Base-by-base conservation (phyloP, 1,140 invertebrate species). In the Drosophila carrolli region DNA sequence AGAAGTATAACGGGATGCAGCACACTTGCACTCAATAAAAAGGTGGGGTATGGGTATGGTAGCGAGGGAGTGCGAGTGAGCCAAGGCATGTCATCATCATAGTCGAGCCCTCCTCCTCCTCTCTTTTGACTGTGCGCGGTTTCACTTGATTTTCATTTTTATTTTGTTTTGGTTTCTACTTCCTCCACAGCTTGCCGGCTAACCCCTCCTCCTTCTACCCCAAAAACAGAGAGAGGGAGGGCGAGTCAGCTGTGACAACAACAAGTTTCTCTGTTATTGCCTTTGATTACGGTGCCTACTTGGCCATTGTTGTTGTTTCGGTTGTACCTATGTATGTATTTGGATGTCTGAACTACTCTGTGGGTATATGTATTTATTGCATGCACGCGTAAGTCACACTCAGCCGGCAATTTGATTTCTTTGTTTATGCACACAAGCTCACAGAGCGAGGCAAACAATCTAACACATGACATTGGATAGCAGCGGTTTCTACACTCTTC, bases 251-350 rank as follows among this genome's bases (percentile, higher is more conserved):
- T 78, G 75, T 77, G 74, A 77, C 73, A 77, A 77, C 74, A 77
- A 77, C 75, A 77, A 77, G 74, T 77, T 77, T 77, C 50, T 68
- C 74, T 77, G 62, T 72, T 77, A 77, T 77, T 54, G 75, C 75
- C 75, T 68, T 77, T 78, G 74, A 78, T 77, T 78, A 70, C 74
- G 74, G 73, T 77, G 75, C 75, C 73, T 76, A 76, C 73, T 76
- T 67, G 51, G 57, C 41, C 66, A 43, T 48, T 70, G 51, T 56
- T 50, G 48, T 32, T 46, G 48, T 53, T 68, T 66, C 9, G 61
- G 61, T 75, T 57, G 56, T 77, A 77, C 65, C 50, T 56, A 55
- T 47, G 58, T 55, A 41, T 41, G 54, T 41, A 23, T 32, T 38
- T 58, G 23, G 37, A 72, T 41, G 53, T 67, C 75, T 59, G 47